phyloP scores from a whole-genome alignment of 2,113 vertebrate genomes.

The Raphicerus campestris region DNA sequence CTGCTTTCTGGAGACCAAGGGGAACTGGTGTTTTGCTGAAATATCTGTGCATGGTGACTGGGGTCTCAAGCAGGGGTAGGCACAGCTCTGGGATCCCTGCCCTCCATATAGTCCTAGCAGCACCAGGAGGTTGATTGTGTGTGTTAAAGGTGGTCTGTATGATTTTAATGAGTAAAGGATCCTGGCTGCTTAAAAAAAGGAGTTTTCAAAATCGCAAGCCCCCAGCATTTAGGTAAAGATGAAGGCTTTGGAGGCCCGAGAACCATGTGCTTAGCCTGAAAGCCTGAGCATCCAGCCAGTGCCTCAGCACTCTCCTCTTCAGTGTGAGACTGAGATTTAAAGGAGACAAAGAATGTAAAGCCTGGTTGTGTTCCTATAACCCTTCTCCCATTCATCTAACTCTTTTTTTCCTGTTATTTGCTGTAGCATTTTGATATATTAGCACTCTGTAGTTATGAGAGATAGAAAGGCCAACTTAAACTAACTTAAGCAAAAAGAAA shows the following conservation, averaged over 20 bases:
- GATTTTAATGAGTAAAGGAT: background rate
- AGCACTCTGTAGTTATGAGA: background rate
- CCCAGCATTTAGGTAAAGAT: background rate
- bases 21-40: background rate
- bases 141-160: background rate
- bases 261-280: background rate
- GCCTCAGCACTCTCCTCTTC: background rate
- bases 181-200: background rate
- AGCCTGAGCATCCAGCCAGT: fast-evolving
- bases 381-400: background rate
- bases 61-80: background rate
- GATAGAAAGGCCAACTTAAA: background rate
- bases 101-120: background rate
- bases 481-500: background rate
- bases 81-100: background rate
- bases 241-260: background rate
- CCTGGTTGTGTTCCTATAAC: background rate
- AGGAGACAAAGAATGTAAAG: background rate
- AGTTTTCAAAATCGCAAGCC: background rate
- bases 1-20: background rate
- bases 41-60: background rate
- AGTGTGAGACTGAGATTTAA: background rate
- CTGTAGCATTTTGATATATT: background rate
- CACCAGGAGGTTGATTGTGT: background rate
- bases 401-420: background rate